phyloP scores from a whole-genome alignment of 2,797 vertebrate genomes.

The Leptodactylus fallax region DNA sequence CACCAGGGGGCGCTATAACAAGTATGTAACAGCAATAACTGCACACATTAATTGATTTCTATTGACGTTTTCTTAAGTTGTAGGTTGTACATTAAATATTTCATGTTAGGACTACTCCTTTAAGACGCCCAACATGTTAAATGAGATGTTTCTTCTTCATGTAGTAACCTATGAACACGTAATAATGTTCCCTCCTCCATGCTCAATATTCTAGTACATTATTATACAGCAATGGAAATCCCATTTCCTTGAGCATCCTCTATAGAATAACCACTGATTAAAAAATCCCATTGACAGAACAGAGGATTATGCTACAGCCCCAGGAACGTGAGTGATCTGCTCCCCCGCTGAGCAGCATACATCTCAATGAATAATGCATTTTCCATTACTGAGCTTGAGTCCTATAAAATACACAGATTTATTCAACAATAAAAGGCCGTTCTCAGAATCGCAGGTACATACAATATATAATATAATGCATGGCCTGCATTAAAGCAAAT shows the following conservation, averaged over 20 bases:
- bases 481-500: background rate
- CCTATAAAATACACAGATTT: constrained; percentile 21
- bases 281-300: background rate
- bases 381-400: constrained; percentile 1
- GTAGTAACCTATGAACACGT: background rate
- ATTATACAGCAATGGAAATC: background rate
- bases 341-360: background rate
- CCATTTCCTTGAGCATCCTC: background rate
- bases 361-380: constrained; percentile 29
- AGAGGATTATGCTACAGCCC: background rate
- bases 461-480: background rate
- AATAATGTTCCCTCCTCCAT: background rate
- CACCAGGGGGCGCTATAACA: background rate
- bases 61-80: too few relatives aligned
- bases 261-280: background rate
- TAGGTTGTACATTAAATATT: too few relatives aligned
- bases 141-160: background rate
- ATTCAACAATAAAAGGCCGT: background rate
- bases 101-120: too few relatives aligned
- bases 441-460: background rate
- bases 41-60: too few relatives aligned
- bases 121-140: too few relatives aligned
- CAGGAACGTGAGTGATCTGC: background rate
- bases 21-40: too few relatives aligned
- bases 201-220: background rate